Evolutionary conservation across 2,888 invertebrate genomes (phyloP), one percentile per base, ranked within the genome.

Genomic region (Plagodis pulveraria): DNA sequence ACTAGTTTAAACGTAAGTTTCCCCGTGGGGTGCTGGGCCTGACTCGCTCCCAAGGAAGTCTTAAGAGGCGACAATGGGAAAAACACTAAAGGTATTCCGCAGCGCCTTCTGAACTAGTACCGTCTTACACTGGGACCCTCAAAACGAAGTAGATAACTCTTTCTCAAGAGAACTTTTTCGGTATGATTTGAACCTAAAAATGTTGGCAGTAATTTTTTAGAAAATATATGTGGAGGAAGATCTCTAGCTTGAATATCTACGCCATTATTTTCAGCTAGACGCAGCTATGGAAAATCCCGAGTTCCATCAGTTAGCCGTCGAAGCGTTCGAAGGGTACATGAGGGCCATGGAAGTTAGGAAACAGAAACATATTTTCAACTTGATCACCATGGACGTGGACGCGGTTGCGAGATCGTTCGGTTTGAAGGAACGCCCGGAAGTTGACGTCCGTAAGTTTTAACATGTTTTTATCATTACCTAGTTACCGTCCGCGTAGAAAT

Each of bases 301-400:
- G 79, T 94, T 99, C 63, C 95, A 97, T 83, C 94, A 96, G 86
- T 96, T 98, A 48, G 99, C 98, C 0, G 96, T 97, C 79, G 98
- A 99, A 83, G 99, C 98, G 0, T 99, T 97, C 88, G 99, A 98
- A 84, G 96, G 97, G 0, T 99, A 98, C 82, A 96, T 99, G 38
- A 94, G 99, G 66, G 97, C 99, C 0, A 99, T 99, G 83, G 98
- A 99, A 89, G 98, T 99, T 0, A 98, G 99, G 88, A 96, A 96
- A 83, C 93, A 98, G 75, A 99, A 99, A 86, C 95, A 96, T 54
- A 98, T 99, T 67, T 99, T 98, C 86, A 96, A 99, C 91, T 94
- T 99, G 46, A 94, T 96, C 69, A 97, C 96, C 0, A 92, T 99
- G 79, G 98, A 99, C 84, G 92, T 99, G 72, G 94, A 95, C 47